Conservation (phyloP, 2,888 invertebrate genomes). For the Mesorhabditis belari region DNA sequence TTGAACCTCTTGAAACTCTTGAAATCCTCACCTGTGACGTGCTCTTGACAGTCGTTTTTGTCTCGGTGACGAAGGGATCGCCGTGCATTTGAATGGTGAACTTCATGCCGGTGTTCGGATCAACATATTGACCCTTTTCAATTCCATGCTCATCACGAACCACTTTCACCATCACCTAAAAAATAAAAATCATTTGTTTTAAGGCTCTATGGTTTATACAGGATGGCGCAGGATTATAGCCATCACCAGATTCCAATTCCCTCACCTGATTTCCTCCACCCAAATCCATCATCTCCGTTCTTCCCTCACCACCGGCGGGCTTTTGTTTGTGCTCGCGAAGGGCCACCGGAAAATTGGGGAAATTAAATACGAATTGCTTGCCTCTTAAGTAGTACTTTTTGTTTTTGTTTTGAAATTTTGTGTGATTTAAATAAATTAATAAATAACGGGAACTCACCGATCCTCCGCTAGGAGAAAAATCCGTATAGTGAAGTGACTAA, state of each 20-base stretch:
- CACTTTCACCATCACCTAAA: slow-evolving; percentile 52
- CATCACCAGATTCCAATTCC: no score
- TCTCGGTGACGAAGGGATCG: slow-evolving; percentile 52
- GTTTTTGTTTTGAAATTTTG: no score
- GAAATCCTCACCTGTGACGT: slow-evolving; percentile 44
- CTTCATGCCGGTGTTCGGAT: slow-evolving; percentile 52
- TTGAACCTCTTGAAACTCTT: no score
- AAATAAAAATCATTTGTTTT: no score
- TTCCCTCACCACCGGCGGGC: slow-evolving; percentile 17
- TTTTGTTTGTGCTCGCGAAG: no score
- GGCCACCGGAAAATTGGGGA: slow-evolving; percentile 2
- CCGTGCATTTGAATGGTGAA: slow-evolving; percentile 53
- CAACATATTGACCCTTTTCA: slow-evolving; percentile 53
- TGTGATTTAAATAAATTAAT: neutral
- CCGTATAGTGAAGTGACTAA: slow-evolving; percentile 48
- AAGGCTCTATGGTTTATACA: no score
- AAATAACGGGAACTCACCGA: neutral
- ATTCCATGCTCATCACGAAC: slow-evolving; percentile 48
- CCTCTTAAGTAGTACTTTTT: no score
- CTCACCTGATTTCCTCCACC: slow-evolving; percentile 53
- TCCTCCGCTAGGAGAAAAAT: slow-evolving; percentile 19
- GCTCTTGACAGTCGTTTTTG: slow-evolving; percentile 53
- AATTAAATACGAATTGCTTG: no score
- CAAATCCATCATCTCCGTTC: slow-evolving; percentile 49
- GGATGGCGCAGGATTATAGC: no score